Base-by-base conservation (phyloP, 2,797 vertebrate species). In the Lemur catta region DNA sequence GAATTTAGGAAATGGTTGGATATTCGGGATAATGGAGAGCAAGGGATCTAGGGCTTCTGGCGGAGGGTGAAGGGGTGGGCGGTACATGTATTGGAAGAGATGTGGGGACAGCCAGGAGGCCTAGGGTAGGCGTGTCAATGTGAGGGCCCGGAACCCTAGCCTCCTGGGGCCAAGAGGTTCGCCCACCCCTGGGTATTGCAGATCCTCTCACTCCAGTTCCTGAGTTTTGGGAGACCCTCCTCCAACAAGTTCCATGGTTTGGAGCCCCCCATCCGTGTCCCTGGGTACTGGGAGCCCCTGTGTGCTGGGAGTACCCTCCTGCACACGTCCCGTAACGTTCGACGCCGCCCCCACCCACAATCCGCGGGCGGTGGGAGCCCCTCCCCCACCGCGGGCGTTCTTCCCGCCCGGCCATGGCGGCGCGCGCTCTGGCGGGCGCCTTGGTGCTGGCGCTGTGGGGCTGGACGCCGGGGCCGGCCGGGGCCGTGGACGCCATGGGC, bases 401-500 rank as follows among this genome's bases (percentile, higher is more conserved):
- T 65, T 81, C 80, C 61, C n/a, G 4, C 5, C 28, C 0, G 1
- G 65, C 6, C 14, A 96, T 94, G 95, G 96, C 71, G 2, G 65
- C 43, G 0, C 6, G 3, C 33, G 72, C 71, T 61, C 48, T 17
- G 3, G 33, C n/a, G 4, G 6, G 13, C 14, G 41, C 43, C 33
- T 74, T 84, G 61, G 55, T 72, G 3, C 72, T 98, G 95, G 76
- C 2, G 0, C 0, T 1, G 1, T 63, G 93, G 0, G 88, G 46
- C 20, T 0, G 0, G 18, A 72, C 0, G 14, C 94, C 14, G 97
- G 95, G 20, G 8, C 95, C 41, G 0, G 52, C 89, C 85, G 99
- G 98, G 95, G 98, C 98, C 0, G 98, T 98, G 57, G 98, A 99
- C 50, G 94, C 96, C 71, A 97, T 99, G 13, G 98, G 99, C 0